Conservation (phyloP, 2,888 invertebrate species). For the Eupithecia inturbata region DNA sequence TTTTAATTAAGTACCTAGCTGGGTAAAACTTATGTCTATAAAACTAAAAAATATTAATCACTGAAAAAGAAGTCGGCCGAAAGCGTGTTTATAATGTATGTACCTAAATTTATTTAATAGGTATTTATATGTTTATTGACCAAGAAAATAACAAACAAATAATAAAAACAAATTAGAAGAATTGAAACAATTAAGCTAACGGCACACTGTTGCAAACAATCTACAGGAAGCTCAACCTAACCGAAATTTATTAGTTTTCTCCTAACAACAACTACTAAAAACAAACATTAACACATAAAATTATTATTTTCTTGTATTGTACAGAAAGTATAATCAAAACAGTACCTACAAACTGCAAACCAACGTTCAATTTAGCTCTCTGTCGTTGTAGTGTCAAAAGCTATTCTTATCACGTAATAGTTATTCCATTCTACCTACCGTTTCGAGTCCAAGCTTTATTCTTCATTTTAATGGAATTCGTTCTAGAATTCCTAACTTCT, state of each 20-base stretch:
- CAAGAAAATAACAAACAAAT: too few species aligned
- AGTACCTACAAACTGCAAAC: not conserved
- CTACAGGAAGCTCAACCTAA: too few species aligned
- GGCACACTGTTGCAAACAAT: too few species aligned
- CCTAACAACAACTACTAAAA: too few species aligned
- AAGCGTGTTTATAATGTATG: not conserved
- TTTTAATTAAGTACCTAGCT: too few species aligned
- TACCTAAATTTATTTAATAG: too few species aligned
- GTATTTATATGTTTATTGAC: too few species aligned
- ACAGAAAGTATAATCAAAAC: conserved; percentile 6
- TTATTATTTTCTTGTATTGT: not conserved
- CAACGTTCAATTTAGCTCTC: conserved; percentile 11
- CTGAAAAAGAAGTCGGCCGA: not conserved
- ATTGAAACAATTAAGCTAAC: too few species aligned
- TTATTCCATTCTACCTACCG: conserved; percentile 20
- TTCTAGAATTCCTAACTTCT: conserved; percentile 26
- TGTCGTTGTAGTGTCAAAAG: conserved; percentile 5
- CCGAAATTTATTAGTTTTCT: too few species aligned
- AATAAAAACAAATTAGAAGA: too few species aligned
- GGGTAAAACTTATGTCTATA: not conserved
- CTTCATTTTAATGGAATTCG: conserved; percentile 25
- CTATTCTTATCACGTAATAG: conserved; percentile 12
- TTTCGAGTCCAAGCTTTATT: conserved; percentile 24
- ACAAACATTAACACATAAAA: not conserved
- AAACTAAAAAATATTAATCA: too few species aligned